These are phyloP conservation scores for Larimichthys polyactis DNA, from an alignment of 2,113 vertebrate species.

Conservation along the genomic window DNA sequence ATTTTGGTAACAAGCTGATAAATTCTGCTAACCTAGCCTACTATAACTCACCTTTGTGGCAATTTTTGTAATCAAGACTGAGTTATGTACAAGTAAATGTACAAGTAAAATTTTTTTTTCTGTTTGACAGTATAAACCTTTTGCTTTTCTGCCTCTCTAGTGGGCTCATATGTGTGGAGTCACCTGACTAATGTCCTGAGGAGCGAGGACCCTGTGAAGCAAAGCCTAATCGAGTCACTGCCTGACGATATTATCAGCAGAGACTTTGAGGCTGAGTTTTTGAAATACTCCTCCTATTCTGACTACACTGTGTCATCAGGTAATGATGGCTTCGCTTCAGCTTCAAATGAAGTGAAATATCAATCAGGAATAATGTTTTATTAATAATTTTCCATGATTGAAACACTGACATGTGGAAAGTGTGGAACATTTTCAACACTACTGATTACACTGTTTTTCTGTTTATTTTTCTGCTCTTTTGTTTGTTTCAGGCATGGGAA, in stretches of 20 bases:
- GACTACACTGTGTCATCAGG: conserved; percentile 87
- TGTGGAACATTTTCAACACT: no score
- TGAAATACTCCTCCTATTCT: conserved; percentile 91
- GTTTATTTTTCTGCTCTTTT: neutral
- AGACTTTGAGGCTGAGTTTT: conserved; percentile 87
- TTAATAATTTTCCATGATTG: neutral
- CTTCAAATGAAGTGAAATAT: neutral
- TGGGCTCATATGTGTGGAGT: conserved; percentile 93
- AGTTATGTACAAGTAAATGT: no score
- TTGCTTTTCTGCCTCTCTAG: conserved; percentile 69
- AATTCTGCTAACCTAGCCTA: no score
- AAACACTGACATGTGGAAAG: neutral
- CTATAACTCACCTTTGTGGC: no score
- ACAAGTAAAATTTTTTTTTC: neutral
- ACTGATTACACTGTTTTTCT: neutral
- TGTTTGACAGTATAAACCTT: neutral
- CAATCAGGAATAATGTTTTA: neutral
- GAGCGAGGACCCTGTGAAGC: conserved; percentile 89
- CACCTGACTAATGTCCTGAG: conserved; percentile 89
- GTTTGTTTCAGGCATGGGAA: conserved; percentile 79
- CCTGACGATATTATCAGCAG: conserved; percentile 89
- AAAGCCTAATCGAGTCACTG: conserved; percentile 81
- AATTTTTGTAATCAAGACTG: no score
- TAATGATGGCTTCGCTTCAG: conserved; percentile 47
- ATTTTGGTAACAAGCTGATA: no score